Conservation (phyloP, 1,140 invertebrate genomes). For the Drosophila sp. region DNA sequence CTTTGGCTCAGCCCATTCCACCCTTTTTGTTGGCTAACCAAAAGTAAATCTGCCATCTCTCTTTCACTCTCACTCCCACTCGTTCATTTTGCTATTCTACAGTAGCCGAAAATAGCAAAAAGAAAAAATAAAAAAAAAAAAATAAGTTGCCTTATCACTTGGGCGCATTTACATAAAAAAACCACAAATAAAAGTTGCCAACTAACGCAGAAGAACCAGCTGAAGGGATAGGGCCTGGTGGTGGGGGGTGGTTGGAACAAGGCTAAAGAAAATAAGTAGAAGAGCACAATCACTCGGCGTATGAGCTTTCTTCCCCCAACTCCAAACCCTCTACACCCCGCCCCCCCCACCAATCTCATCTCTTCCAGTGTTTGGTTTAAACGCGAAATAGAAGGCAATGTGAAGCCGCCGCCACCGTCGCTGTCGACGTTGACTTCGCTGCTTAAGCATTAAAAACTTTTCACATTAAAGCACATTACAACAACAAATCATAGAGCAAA, state of each 20-base stretch:
- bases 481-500: conserved; percentile 79
- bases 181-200: conserved; percentile 81
- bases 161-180: conserved; percentile 81
- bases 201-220: conserved; percentile 61
- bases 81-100: conserved; percentile 25
- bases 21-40: conserved; percentile 6
- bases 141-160: conserved; percentile 78
- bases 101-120: conserved; percentile 56
- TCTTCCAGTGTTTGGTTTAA: conserved; percentile 13
- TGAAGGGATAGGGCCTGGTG: conserved; percentile 15
- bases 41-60: conserved; percentile 35
- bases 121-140: neutral
- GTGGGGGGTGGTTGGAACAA: conserved; percentile 22
- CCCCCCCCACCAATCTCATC: neutral
- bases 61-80: neutral
- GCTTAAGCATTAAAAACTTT: conserved; percentile 81
- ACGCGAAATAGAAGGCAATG: conserved; percentile 18
- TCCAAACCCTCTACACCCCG: neutral
- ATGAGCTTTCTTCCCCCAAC: conserved; percentile 1
- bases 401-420: neutral
- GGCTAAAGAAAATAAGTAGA: conserved; percentile 65
- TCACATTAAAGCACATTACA: conserved; percentile 81
- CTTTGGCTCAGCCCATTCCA: conserved; percentile 13
- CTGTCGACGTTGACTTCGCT: conserved; percentile 40
- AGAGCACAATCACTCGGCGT: conserved; percentile 33